Evolutionary conservation across 1,140 invertebrate species (phyloP), one percentile per base, ranked within the genome.

Genomic region (Orussus abietinus): DNA sequence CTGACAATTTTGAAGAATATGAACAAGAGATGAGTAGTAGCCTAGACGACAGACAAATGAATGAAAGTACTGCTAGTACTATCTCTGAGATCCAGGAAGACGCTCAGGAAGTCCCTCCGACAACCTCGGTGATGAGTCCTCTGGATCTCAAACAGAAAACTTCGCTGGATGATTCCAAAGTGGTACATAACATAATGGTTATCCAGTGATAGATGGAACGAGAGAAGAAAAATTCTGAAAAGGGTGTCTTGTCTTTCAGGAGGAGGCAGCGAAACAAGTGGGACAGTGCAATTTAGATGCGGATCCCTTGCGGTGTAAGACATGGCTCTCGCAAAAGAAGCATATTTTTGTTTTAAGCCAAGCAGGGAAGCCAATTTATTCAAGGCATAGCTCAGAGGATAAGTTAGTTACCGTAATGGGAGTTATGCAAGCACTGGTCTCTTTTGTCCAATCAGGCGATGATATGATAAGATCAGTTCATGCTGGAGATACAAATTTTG

Each of bases 331-430:
- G 2, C 85, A 91, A 50, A 85, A 83, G 35, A 94, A 94, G 65
- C 93, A 98, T 74, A 80, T 97, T 22, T 96, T 98, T 72, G 88
- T 98, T 51, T 68, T 97, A 5, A 96, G 92, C 74, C 85, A 92
- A 62, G 88, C 93, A 11, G 93, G 94, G 7, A 98, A 98, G 74
- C 93, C 94, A 13, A 92, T 98, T 46, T 98, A 96, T 73, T 92
- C 91, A 17, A 82, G 92, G 80, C 92, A 76, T 36, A 66, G 93
- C 38, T 92, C 85, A 66, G 95, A 97, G 78, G 92, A 96, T 56
- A 91, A 93, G 69, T 69, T 96, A 50, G 93, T 91, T 1, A 93
- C 92, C 3, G 71, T 96, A 7, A 96, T 94, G 79, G 95, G 93
- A 9, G 87, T 97, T 1, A 92, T 98, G 76, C 92, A 96, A 73